These are phyloP conservation scores for Neuroterus valhalla DNA, from an alignment of 1,140 invertebrate genomes.

Conservation along the genomic window DNA sequence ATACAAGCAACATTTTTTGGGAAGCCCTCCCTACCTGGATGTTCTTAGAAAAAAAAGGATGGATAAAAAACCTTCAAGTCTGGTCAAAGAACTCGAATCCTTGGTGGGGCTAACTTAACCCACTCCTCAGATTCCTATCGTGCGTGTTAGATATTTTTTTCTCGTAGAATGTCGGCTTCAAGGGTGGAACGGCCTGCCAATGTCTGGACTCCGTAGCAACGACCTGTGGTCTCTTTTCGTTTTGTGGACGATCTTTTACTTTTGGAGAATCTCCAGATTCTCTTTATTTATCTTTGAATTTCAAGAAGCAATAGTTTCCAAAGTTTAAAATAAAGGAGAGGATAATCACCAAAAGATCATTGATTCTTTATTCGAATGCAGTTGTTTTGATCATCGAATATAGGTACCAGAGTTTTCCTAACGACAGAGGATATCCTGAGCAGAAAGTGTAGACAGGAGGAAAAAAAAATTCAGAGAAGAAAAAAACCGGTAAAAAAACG, in stretches of 20 bases:
- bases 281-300: not conserved
- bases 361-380: too few species aligned
- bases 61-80: not conserved
- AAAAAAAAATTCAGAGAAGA: not conserved
- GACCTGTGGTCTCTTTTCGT: constrained; percentile 9
- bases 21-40: not conserved
- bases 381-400: not conserved
- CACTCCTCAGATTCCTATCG: constrained; percentile 19
- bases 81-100: constrained; percentile 26
- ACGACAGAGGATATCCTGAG: not conserved
- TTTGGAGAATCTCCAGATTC: not conserved
- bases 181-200: constrained; percentile 26
- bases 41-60: not conserved
- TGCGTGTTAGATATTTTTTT: not conserved
- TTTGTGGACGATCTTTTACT: not conserved
- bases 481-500: not conserved
- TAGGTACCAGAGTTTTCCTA: not conserved
- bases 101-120: constrained; percentile 27
- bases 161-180: not conserved
- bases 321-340: not conserved
- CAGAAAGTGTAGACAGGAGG: not conserved
- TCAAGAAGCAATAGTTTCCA: not conserved
- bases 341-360: not conserved
- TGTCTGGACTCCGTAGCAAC: constrained; percentile 25
- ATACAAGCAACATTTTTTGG: constrained; percentile 3